Evolutionary conservation across 2,113 vertebrate genomes (phyloP), one percentile per base, ranked within the genome.

Genomic region (Vulpes vulpes): DNA sequence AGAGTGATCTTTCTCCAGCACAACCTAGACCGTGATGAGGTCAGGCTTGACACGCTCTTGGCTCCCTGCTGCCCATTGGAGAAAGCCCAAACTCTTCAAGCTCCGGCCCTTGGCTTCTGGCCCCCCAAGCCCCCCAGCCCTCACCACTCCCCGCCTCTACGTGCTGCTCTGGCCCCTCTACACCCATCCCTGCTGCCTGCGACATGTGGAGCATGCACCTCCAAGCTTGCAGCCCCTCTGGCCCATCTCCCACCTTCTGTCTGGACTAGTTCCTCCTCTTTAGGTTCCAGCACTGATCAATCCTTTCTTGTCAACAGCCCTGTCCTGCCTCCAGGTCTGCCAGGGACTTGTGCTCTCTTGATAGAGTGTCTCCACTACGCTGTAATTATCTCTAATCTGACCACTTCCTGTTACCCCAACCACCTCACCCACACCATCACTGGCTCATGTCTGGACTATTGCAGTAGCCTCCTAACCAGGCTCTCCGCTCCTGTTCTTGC

Each of bases 21-120:
- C 53, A 78, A 43, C 71, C 2, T 8, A 49, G 67, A 64, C 15
- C 1, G 0, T n/a, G 55, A 35, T 0, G 1, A 0, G 0, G 27
- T 65, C 51, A 20, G 27, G 19, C 49, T 22, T 76, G 69, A 53
- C 32, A 76, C 27, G n/a, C 17, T 65, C 51, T 35, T 65, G 78
- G 23, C 71, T 89, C 74, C 78, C 80, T 25, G 59, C 85, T 83
- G 19, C 30, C 35, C 19, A 12, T 11, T 51, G 12, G 57, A 81
- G 22, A 43, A 91, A 86, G 3, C 38, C 78, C 49, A 43, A 19
- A 81, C 55, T 78, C 49, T 57, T 65, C 71, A 25, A 3, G 67
- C 12, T 30, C 51, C 38, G 5, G 32, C 76, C 22, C 8, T 51
- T n/a, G 14, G 91, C n/a, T 11, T 16, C 17, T 3, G 0, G 0